These are phyloP conservation scores for Volucella bombylans DNA, from an alignment of 2,888 invertebrate species.

Conservation along the genomic window DNA sequence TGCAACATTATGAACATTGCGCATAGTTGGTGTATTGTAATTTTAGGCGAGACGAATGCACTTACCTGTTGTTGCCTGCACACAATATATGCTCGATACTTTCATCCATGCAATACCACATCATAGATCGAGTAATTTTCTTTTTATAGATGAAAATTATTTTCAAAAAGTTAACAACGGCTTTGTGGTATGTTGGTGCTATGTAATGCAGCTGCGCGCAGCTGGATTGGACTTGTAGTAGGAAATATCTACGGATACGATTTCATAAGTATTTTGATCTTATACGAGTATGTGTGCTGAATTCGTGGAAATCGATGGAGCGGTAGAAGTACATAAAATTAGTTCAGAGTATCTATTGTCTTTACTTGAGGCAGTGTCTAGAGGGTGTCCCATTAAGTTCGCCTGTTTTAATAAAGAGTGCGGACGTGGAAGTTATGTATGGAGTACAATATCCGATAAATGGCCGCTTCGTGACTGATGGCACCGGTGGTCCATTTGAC, in stretches of 20 bases:
- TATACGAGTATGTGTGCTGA: not conserved
- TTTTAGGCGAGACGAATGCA: conserved; percentile 32
- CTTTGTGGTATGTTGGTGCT: not conserved
- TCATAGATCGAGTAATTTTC: conserved; percentile 41
- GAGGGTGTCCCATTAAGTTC: no score
- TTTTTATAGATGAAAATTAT: conserved; percentile 56
- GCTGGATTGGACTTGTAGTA: conserved; percentile 22
- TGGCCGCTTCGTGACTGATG: no score
- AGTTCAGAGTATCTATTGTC: no score
- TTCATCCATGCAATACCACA: conserved; percentile 22
- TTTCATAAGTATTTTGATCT: not conserved
- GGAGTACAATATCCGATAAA: no score
- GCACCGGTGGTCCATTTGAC: no score
- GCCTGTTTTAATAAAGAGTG: no score
- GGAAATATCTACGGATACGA: conserved; percentile 1
- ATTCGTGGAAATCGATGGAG: not conserved
- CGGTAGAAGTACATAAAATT: no score
- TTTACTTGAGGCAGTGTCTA: no score
- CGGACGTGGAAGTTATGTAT: no score
- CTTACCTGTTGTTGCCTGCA: conserved; percentile 16
- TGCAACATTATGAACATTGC: conserved; percentile 26
- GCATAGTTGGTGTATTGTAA: conserved; percentile 12
- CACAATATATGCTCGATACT: conserved; percentile 3
- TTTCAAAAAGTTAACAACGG: conserved; percentile 35
- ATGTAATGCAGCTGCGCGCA: conserved; percentile 53